Base-by-base conservation (phyloP, 1,140 invertebrate species). In the Drosophila pseudoobscura region DNA sequence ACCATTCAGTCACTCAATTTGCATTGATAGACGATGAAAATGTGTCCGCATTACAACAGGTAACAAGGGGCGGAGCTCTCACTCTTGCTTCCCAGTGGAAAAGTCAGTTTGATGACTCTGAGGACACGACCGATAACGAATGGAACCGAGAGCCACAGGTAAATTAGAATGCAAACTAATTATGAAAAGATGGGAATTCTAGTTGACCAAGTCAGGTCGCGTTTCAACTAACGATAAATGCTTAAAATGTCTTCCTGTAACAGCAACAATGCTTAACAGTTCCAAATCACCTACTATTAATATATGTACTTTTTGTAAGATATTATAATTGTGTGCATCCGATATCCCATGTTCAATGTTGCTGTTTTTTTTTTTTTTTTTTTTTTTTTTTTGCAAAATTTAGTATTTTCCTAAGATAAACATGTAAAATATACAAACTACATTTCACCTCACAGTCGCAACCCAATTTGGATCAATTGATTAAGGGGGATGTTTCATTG, bases 1-100 rank as follows among this genome's bases (percentile, higher is more conserved):
- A 95, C 75, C 94, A 94, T 82, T 91, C 91, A 92, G 94, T 91
- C 66, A 97, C 77, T 94, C 97, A 98, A 91, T 98, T 97, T 92
- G 97, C 97, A 5, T 94, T 98, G 60, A 98, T 98, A 82, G 97
- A 98, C 89, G 97, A 98, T 91, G 97, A 98, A 66, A 98, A 97
- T 88, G 95, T 97, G 0, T 98, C 97, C 8, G 96, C 95, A 1
- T 90, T 96, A 59, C 96, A 97, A 89, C 97, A 97, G 93, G 95
- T 96, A 35, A 96, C 95, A 0, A 94, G 94, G 80, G 94, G 95
- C 46, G 95, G 95, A 35, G 96, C 96, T 0, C 91, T 97, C 3
- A 98, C 97, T 0, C 90, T 98, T 9, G 97, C 96, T 0, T 97
- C 96, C 1, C 95, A 97, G 79, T 98, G 97, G 97, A 98, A 98